A percentile compares a stretch with the other conserved stretches of the same genome.
Conservation (phyloP, 92 coral and sea anemone genomes). For the Nematostella vectensis region DNA sequence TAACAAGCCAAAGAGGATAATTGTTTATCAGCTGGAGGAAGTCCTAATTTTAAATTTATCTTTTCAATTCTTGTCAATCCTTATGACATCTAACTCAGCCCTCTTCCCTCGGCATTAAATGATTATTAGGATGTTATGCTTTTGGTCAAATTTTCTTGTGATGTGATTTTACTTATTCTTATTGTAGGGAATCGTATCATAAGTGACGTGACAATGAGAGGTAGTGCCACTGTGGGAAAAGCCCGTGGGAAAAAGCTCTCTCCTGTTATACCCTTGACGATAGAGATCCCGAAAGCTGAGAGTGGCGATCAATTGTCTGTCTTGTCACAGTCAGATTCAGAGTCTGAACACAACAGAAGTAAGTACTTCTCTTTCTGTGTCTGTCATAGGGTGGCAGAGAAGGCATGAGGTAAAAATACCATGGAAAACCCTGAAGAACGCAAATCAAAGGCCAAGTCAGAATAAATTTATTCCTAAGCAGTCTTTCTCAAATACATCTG, state of each 20-base stretch:
- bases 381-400: background rate
- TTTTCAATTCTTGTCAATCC: no score
- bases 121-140: background rate
- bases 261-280: constrained; percentile 47
- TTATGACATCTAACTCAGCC: no score
- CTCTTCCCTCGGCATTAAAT: no score
- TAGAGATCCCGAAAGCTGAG: constrained; percentile 60
- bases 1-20: no score
- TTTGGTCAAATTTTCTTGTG: no score
- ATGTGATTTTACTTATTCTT: background rate
- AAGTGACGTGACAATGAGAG: constrained; percentile 12
- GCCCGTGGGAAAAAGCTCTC: constrained; percentile 55
- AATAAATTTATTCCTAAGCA: no score
- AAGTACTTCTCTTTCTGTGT: constrained; percentile 11
- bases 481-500: no score
- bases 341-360: constrained; percentile 61
- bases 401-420: no score
- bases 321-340: constrained; percentile 72
- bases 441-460: no score
- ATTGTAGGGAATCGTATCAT: constrained; percentile 48
- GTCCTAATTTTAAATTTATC: no score
- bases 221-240: constrained; percentile 66
- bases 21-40: no score
- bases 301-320: constrained; percentile 61
- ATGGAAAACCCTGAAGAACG: no score